phyloP scores from a whole-genome alignment of 1,140 invertebrate genomes.

The Calliphora vicina region DNA sequence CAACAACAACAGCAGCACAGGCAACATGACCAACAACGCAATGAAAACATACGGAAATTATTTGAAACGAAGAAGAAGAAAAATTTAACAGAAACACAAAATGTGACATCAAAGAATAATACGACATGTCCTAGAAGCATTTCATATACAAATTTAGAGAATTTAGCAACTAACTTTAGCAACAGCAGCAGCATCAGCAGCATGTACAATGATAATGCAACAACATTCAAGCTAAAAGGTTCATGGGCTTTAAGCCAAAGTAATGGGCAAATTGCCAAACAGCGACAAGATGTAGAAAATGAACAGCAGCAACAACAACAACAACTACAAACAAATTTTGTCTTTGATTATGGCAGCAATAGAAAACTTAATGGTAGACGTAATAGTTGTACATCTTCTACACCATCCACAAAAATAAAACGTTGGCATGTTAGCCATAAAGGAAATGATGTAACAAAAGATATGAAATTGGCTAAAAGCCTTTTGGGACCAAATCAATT shows the following conservation, averaged over 20 bases:
- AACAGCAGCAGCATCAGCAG: background rate
- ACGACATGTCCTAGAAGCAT: constrained; percentile 18
- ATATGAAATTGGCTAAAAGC: constrained; percentile 6
- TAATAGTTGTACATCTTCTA: background rate
- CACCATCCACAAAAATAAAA: background rate
- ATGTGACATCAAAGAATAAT: background rate
- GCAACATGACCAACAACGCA: constrained; percentile 52
- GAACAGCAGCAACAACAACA: background rate
- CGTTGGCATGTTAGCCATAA: background rate
- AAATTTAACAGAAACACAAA: constrained; percentile 4
- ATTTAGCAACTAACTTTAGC: background rate
- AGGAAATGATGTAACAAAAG: constrained; percentile 16
- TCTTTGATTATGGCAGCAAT: background rate
- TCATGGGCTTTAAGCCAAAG: constrained; percentile 25
- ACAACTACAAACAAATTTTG: background rate
- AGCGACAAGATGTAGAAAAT: constrained; percentile 3
- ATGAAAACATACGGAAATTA: constrained; percentile 56
- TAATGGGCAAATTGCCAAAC: constrained; percentile 18
- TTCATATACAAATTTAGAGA: constrained; percentile 24
- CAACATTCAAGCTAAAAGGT: constrained; percentile 16
- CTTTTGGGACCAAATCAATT: constrained; percentile 16
- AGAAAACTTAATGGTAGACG: constrained; percentile 9
- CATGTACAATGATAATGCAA: background rate
- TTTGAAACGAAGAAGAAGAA: constrained; percentile 42
- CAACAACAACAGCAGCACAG: constrained; percentile 38